phyloP scores from a whole-genome alignment of 2,113 vertebrate genomes.

The Epinephelus lanceolatus region DNA sequence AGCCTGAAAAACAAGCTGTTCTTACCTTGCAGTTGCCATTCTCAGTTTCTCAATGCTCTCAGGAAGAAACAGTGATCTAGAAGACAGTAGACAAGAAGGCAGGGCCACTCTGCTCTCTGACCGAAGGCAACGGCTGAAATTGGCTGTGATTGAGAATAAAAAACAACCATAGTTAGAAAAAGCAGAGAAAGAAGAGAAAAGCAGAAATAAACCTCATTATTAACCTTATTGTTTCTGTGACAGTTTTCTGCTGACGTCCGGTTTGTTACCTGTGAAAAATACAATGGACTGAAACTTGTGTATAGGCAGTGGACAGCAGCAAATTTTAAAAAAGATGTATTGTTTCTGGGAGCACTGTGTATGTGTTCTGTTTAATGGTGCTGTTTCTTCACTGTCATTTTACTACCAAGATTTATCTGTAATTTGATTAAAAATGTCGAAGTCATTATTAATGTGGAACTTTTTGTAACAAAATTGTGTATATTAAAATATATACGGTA shows the following conservation, averaged over 20 bases:
- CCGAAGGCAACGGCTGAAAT: no score
- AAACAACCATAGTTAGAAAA: no score
- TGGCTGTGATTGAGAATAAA: no score
- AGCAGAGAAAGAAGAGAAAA: no score
- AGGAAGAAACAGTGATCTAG: no score
- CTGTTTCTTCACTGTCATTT: constrained; percentile 79
- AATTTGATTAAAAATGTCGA: constrained; percentile 82
- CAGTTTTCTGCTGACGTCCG: constrained; percentile 23
- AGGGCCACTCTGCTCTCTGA: no score
- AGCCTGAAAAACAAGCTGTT: no score
- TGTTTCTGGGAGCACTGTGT: no score
- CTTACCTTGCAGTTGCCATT: no score
- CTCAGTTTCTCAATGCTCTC: no score
- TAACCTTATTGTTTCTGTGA: neutral
- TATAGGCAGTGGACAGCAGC: constrained; percentile 47
- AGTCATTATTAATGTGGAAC: constrained; percentile 87
- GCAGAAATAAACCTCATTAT: no score
- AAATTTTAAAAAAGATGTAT: constrained; percentile 81
- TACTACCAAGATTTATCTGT: constrained; percentile 82
- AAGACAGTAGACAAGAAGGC: no score
- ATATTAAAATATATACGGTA: constrained; percentile 86
- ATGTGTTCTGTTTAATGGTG: constrained; percentile 75
- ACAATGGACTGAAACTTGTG: constrained; percentile 51
- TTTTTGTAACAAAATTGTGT: constrained; percentile 97
- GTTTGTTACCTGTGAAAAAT: constrained; percentile 39